Evolutionary conservation across 2,888 invertebrate species (phyloP).

Genomic region (Phyto melanocephala): DNA sequence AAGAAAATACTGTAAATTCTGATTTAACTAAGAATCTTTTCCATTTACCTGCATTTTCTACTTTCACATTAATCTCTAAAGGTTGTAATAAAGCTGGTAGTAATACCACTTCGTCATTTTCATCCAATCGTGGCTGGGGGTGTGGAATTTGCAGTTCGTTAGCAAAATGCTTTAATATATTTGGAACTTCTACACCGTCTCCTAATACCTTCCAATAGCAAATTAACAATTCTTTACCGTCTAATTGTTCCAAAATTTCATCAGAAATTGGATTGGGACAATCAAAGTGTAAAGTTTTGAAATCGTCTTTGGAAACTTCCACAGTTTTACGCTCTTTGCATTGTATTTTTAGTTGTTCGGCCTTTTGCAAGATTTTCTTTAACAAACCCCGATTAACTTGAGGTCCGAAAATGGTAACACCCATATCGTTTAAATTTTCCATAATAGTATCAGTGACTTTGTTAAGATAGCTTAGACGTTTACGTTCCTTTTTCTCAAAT

Average conservation of each 20-base stretch:
- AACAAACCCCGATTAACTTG: slow-evolving; percentile 75
- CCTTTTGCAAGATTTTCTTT: slow-evolving; percentile 74
- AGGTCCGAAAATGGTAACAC: slow-evolving; percentile 76
- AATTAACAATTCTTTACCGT: slow-evolving; percentile 74
- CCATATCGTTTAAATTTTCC: slow-evolving; percentile 73
- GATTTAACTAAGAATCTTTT: not conserved
- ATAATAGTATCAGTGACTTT: slow-evolving; percentile 74
- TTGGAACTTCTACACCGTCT: slow-evolving; percentile 68
- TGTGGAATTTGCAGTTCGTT: slow-evolving; percentile 70
- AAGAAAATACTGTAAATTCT: not conserved
- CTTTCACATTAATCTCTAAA: slow-evolving; percentile 69
- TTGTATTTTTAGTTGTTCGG: slow-evolving; percentile 73
- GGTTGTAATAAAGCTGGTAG: slow-evolving; percentile 71
- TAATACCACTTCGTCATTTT: slow-evolving; percentile 64
- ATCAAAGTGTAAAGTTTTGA: slow-evolving; percentile 73
- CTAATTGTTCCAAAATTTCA: slow-evolving; percentile 73
- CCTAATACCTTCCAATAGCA: slow-evolving; percentile 76
- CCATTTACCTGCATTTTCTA: slow-evolving; percentile 68
- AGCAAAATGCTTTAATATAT: slow-evolving; percentile 69
- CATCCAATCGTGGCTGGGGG: no score
- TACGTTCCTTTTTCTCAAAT: slow-evolving; percentile 69
- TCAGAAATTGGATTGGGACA: slow-evolving; percentile 74
- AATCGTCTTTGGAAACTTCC: slow-evolving; percentile 69
- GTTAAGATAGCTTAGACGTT: slow-evolving; percentile 72
- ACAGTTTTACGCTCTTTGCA: slow-evolving; percentile 74